A percentile compares a stretch with the other conserved stretches of the same genome.
These are phyloP conservation scores for Spodoptera exigua DNA, from an alignment of 2,888 invertebrate genomes.

Conservation along the genomic window DNA sequence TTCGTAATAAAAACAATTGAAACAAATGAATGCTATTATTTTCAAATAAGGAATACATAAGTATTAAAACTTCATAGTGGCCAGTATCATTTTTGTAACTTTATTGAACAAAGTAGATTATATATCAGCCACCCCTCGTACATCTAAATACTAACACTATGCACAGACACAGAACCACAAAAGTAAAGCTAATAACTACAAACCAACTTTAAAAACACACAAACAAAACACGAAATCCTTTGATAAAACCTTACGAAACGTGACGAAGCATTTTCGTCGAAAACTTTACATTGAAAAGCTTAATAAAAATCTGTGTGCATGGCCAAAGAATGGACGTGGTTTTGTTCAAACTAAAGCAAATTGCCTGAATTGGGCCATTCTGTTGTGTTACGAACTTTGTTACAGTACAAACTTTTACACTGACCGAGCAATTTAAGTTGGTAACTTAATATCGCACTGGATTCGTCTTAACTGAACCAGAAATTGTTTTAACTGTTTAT, in stretches of 20 bases:
- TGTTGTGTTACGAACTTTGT: conserved; percentile 71
- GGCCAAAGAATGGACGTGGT: conserved; percentile 51
- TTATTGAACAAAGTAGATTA: too few relatives aligned
- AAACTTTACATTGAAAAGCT: conserved; percentile 17
- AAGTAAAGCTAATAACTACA: too few relatives aligned
- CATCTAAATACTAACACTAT: too few relatives aligned
- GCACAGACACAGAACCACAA: too few relatives aligned
- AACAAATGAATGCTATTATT: too few relatives aligned
- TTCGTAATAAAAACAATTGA: too few relatives aligned
- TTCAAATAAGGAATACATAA: too few relatives aligned
- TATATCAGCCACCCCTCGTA: too few relatives aligned
- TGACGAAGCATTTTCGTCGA: conserved; percentile 16
- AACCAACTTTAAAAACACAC: too few relatives aligned
- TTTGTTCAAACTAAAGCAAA: conserved; percentile 63
- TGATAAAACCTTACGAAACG: conserved; percentile 12
- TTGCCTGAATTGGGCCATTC: conserved; percentile 68
- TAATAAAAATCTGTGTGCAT: conserved; percentile 14
- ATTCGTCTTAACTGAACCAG: conserved; percentile 43
- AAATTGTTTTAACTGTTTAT: conserved; percentile 26
- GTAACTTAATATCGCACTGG: conserved; percentile 37
- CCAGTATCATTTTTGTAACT: too few relatives aligned
- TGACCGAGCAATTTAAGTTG: conserved; percentile 75
- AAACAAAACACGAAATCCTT: neutral
- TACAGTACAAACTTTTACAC: conserved; percentile 73
- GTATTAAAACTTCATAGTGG: too few relatives aligned